Base-by-base conservation (phyloP, 1,140 invertebrate genomes). In the Drosophila simulans region DNA sequence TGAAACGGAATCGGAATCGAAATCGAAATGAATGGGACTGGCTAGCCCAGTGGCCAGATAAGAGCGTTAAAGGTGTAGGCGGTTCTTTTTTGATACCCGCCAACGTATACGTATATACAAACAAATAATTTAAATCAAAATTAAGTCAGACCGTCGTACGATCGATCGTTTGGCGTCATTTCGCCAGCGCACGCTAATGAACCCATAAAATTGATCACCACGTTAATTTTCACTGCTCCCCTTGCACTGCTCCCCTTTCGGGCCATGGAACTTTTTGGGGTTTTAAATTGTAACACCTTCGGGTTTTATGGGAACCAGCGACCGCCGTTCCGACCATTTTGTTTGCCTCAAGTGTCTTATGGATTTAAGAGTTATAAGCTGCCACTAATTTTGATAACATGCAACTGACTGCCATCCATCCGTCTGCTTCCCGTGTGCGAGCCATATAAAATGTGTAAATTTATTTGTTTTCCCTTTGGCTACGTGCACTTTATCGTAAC, bases 141-240 rank as follows among this genome's bases (percentile, higher is more conserved):
- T 69, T 86, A 86, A 86, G 83, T 49, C 83, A 37, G 55, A 53
- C 65, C 59, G 70, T 77, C 79, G 76, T 69, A 49, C 73, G 62
- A 88, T 71, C 83, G 82, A 81, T 86, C 83, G 82, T 63, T 55
- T 63, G 37, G 57, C 53, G 74, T 78, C 64, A 51, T 70, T 77
- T 82, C 45, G 63, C 59, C 64, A 70, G 59, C 45, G 43, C 25
- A 49, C 54, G 84, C 76, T 88, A 88, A 89, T 88, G 84, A 89
- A 88, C 84, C 76, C 84, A 88, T 88, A 88, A 88, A 88, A 88
- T 88, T 88, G 84, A 88, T 88, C 84, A 84, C 84, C 72, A 77
- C 80, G 84, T 77, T 88, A 88, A 88, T 88, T 88, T 82, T 59
- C 34, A 27, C 53, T 25, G 20, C 49, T n/a, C 52, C 40, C 15